A percentile compares a stretch with the other conserved stretches of the same genome.
phyloP scores from a whole-genome alignment of 1,140 invertebrate species.

The Drosophila baimaii region DNA sequence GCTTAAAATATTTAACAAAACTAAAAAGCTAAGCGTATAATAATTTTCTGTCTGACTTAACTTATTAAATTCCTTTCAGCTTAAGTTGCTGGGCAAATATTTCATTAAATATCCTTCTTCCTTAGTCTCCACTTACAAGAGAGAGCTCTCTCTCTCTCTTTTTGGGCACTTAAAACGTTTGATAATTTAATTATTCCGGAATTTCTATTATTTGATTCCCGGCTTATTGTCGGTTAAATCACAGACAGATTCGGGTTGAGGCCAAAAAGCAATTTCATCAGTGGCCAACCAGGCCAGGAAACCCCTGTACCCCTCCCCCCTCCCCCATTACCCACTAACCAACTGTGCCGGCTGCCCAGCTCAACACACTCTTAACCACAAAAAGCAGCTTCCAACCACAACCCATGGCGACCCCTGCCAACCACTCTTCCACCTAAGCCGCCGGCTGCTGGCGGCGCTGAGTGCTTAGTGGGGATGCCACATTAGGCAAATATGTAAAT shows the following conservation, averaged over 20 bases:
- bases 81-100: conserved; percentile 8
- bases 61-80: background rate
- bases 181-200: conserved; percentile 56
- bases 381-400: conserved; percentile 37
- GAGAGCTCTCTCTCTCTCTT: too few species aligned
- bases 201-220: conserved; percentile 54
- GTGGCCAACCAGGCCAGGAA: conserved; percentile 19
- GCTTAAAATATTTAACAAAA: background rate
- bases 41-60: background rate
- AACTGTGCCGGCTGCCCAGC: conserved; percentile 39
- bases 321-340: too few species aligned
- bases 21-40: background rate
- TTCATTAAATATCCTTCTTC: conserved; percentile 16
- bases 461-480: conserved; percentile 70
- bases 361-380: conserved; percentile 46
- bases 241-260: conserved; percentile 41
- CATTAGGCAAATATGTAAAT: conserved; percentile 80
- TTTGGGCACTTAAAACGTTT: conserved; percentile 29
- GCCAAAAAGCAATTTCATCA: conserved; percentile 54
- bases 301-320: conserved; percentile 13
- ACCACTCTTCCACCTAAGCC: conserved; percentile 46
- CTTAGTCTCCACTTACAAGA: too few species aligned
- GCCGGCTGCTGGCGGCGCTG: conserved; percentile 15
- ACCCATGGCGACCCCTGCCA: conserved; percentile 7
- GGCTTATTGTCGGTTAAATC: conserved; percentile 53